These are phyloP conservation scores for Tokudaia muenninki DNA, from an alignment of 2,797 vertebrate genomes.

Conservation along the genomic window DNA sequence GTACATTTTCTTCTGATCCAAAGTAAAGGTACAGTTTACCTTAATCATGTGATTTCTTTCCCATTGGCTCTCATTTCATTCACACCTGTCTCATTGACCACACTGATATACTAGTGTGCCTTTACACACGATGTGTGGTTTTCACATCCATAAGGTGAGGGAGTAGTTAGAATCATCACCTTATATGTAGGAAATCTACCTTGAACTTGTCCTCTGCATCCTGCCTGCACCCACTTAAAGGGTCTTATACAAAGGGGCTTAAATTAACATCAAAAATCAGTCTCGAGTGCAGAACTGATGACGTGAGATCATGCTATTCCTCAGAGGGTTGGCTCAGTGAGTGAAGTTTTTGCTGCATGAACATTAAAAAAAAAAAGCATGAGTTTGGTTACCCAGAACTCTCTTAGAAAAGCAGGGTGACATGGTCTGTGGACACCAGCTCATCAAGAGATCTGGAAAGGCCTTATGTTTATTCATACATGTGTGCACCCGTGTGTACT, in stretches of 20 bases:
- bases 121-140: not conserved
- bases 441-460: rapidly evolving
- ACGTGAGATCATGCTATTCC: rapidly evolving
- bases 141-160: rapidly evolving
- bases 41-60: not conserved
- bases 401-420: not conserved
- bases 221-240: not conserved
- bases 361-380: not conserved
- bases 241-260: not conserved
- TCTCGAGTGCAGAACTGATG: not conserved
- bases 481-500: rapidly evolving
- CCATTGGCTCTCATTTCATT: not conserved
- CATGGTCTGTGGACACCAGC: rapidly evolving
- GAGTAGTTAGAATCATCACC: rapidly evolving
- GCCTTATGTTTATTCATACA: rapidly evolving
- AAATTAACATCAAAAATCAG: not conserved
- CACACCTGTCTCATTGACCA: not conserved
- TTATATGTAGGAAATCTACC: not conserved
- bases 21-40: not conserved
- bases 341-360: not conserved
- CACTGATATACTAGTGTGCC: not conserved
- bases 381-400: not conserved
- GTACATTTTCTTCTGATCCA: not conserved
- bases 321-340: too few species aligned
- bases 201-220: not conserved